Evolutionary conservation across 2,888 invertebrate genomes (phyloP), one percentile per base, ranked within the genome.

Genomic region (Lithophane socia): DNA sequence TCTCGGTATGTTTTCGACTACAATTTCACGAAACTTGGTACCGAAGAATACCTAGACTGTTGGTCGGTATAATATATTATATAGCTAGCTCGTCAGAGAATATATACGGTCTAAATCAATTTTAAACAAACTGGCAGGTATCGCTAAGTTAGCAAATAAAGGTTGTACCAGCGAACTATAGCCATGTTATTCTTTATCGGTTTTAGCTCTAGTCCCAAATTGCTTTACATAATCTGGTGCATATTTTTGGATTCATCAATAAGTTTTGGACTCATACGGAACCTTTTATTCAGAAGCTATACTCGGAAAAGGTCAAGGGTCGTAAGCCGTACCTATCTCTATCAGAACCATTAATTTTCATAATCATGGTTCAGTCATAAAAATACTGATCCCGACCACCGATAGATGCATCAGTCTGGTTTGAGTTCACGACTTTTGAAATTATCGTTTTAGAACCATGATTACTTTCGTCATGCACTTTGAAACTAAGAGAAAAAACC

Each of bases 401-500:
- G 44, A 52, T 58, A 52, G 12, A n/a, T 56, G 47, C 44, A 65
- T 75, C 47, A 47, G 77, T 49, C 56, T 29, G 42, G 16, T 65
- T 65, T 3, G 21, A 67, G 83, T 63, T 58, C 24, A 52, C 21
- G 56, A 67, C 49, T 52, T 58, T 78, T 76, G 4, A 60, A 61
- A 54, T 78, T 10, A 64, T 21, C 5, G 54, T 63, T 68, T 58
- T 64, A 9, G 5, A 70, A 56, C 37, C 16, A n/a, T 84, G 54
- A 84, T 70, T 49, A 84, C 58, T 52, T 80, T 61, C n/a, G 71
- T 56, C 69, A 69, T 83, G 65, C 68, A 65, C 29, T 56, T 56
- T 37, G 8, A 37, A 69, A 80, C 29, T 67, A n/a, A 37, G 54
- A 56, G 44, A 44, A 44, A 77, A 54, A 56, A 54, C 21, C n/a